These are phyloP conservation scores for Prenolepis imparis DNA, from an alignment of 2,888 invertebrate genomes.

Conservation along the genomic window DNA sequence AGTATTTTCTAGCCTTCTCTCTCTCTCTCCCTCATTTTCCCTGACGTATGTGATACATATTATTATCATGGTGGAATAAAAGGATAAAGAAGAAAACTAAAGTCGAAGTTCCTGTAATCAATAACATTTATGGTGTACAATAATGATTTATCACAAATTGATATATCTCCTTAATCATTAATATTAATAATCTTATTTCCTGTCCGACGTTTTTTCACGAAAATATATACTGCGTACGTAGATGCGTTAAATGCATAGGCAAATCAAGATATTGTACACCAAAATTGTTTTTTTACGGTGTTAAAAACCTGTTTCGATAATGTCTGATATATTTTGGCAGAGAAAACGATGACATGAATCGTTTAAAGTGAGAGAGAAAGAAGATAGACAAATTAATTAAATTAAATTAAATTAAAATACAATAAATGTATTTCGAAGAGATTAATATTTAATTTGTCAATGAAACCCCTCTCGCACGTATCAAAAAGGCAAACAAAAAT, in stretches of 20 bases:
- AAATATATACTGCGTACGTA: conserved; percentile 10
- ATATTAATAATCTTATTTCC: background rate
- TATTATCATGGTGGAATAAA: background rate
- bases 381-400: background rate
- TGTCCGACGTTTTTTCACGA: conserved; percentile 14
- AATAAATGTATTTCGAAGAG: background rate
- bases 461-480: background rate
- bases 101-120: background rate
- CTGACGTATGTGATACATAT: background rate
- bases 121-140: background rate
- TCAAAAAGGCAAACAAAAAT: background rate
- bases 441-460: conserved; percentile 3
- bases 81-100: background rate
- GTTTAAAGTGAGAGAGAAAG: background rate
- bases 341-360: background rate
- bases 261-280: background rate
- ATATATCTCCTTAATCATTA: background rate
- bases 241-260: background rate
- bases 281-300: background rate
- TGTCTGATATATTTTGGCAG: background rate
- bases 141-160: background rate
- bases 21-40: too few relatives aligned
- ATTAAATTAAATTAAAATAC: background rate
- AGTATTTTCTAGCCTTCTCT: background rate
- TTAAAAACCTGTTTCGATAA: background rate